Evolutionary conservation across 2,888 invertebrate species (phyloP).

Genomic region (Fragum fragum): DNA sequence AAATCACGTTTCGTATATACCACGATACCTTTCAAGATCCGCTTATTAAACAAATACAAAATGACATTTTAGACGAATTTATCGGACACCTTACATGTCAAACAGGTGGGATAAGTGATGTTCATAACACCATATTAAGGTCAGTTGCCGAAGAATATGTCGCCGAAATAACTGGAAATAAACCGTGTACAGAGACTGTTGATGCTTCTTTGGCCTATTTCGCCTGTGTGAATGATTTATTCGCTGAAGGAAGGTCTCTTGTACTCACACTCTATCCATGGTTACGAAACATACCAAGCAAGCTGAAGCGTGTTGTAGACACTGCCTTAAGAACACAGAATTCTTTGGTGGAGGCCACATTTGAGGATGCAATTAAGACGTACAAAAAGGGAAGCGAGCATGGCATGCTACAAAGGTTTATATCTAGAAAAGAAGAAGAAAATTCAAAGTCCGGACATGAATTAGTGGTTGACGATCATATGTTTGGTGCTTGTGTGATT

Average conservation of each 20-base stretch:
- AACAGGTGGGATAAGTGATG: background rate
- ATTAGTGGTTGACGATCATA: background rate
- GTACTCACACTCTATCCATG: constrained; percentile 17
- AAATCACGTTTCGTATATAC: background rate
- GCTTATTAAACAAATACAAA: background rate
- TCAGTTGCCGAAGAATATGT: background rate
- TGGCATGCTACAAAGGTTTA: constrained; percentile 13
- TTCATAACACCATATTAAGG: background rate
- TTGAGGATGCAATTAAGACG: background rate
- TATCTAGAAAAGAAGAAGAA: background rate
- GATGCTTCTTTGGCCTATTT: constrained; percentile 20
- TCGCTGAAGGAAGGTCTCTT: background rate
- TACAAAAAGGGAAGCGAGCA: constrained; percentile 11
- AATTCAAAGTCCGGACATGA: background rate
- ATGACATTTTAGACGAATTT: background rate
- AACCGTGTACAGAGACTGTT: background rate
- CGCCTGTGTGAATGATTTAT: background rate
- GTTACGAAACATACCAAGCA: background rate
- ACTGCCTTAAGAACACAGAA: background rate
- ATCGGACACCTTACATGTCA: background rate
- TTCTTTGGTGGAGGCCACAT: background rate
- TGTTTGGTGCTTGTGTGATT: constrained; percentile 4
- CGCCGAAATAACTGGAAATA: background rate
- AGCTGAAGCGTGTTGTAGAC: background rate
- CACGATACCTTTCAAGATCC: constrained; percentile 2